Evolutionary conservation across 1,140 invertebrate species (phyloP).

Genomic region (Drosophila aff.): DNA sequence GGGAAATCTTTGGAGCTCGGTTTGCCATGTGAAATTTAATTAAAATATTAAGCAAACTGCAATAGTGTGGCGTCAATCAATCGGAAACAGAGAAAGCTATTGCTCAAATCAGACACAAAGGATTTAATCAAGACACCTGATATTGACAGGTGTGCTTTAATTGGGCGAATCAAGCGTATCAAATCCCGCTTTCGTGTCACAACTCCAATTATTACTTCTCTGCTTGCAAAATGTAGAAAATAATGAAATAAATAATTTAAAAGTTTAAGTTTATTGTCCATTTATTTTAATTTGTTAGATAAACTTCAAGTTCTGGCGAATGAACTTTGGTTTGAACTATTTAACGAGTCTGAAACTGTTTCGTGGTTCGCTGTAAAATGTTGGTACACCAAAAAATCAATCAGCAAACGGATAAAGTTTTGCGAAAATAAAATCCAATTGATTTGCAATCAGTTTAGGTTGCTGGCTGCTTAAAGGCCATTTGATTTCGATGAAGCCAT

Average conservation of each 20-base stretch:
- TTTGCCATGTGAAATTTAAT: conserved; percentile 14
- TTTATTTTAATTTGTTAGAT: conserved; percentile 1
- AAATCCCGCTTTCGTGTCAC: background rate
- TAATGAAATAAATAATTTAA: background rate
- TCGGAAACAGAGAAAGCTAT: background rate
- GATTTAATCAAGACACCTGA: background rate
- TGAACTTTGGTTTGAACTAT: background rate
- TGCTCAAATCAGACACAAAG: background rate
- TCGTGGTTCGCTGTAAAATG: background rate
- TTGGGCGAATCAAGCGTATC: conserved; percentile 9
- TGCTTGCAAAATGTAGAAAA: background rate
- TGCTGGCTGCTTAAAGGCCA: background rate
- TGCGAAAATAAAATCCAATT: conserved; percentile 8
- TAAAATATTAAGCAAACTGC: conserved; percentile 18
- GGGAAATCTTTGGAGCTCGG: background rate
- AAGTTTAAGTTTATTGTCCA: background rate
- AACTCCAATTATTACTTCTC: background rate
- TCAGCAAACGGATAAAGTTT: conserved; percentile 9
- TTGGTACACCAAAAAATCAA: background rate
- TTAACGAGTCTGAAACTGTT: conserved; percentile 5
- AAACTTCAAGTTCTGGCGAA: background rate
- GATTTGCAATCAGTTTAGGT: conserved; percentile 13
- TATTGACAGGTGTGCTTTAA: conserved; percentile 2
- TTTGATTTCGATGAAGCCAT: conserved; percentile 26
- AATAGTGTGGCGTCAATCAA: conserved; percentile 8